Evolutionary conservation across 1,140 invertebrate species (phyloP).

Genomic region (Diabrotica undecimpunctata): DNA sequence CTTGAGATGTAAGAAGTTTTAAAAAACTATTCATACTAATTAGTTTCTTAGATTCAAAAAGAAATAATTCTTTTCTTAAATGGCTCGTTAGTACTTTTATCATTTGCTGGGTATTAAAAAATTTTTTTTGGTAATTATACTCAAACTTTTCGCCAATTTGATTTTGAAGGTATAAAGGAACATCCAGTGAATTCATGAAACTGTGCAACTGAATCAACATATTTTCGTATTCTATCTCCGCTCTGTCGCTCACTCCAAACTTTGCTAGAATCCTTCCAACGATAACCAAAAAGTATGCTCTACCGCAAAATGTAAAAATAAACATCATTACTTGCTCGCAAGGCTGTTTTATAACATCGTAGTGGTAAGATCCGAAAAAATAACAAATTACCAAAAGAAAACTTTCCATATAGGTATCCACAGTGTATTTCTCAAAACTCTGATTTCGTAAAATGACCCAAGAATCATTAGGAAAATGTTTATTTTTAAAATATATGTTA

Average conservation of each 20-base stretch:
- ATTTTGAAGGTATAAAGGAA: not conserved
- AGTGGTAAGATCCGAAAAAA: not conserved
- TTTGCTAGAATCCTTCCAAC: not conserved
- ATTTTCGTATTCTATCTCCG: not conserved
- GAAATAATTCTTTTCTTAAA: not conserved
- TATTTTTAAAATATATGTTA: not conserved
- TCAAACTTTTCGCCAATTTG: not conserved
- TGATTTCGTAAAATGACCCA: not conserved
- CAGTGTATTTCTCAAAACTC: not conserved
- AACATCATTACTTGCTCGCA: not conserved
- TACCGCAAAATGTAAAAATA: not conserved
- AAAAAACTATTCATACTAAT: not conserved
- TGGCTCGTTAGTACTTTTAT: not conserved
- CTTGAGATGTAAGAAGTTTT: not conserved
- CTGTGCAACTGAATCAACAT: not conserved
- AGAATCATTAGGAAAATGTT: not conserved
- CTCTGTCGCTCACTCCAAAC: not conserved
- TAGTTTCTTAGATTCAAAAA: not conserved
- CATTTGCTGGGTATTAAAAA: not conserved
- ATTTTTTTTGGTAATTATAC: constrained; percentile 3
- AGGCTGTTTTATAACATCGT: not conserved
- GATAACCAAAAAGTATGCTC: not conserved
- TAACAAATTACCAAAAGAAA: not conserved
- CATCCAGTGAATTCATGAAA: not conserved
- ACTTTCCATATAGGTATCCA: not conserved